Evolutionary conservation across 2,888 invertebrate genomes (phyloP), one percentile per base, ranked within the genome.

Genomic region (Pristionchus maxplancki): DNA sequence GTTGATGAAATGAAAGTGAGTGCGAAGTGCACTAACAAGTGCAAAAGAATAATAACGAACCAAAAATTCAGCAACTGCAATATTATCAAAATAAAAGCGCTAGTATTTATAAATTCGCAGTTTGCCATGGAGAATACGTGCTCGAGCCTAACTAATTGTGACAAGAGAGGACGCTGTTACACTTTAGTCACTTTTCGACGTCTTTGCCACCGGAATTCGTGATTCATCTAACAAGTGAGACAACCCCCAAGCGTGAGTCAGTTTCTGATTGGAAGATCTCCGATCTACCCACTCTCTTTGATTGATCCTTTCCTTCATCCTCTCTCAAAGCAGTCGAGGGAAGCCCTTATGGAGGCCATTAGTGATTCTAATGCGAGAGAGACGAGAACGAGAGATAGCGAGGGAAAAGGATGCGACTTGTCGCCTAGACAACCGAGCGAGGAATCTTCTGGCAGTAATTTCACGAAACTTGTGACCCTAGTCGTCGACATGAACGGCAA

Each of bases 311-410:
- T 34, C 67, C 71, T 31, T 74, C 20, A 74, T 40, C 34, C 40
- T 40, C 71, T 31, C 71, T 37, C 71, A 37, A 40, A 40, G 31
- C 71, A 24, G 3, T 31, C 24, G 37, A 24, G 15, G 15, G 58
- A 58, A n/a, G 24, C 58, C 58, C 58, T n/a, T n/a, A n/a, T 58
- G n/a, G n/a, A 58, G 40, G 15, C 24, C 24, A 74, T 74, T 74
- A 81, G 44, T 24, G 50, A 81, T 50, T 81, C 44, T 81, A 50
- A 81, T 81, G 81, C 28, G 48, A n/a, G 50, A 44, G 78, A 28
- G 48, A n/a, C 28, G 28, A 44, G 48, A 78, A 15, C 13, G 78
- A 48, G 48, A 81, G 81, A 84, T 48, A 44, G 50, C n/a, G 81
- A 81, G 48, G n/a, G 50, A 9, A 20, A 40, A 74, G 31, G 71